Percentiles rank a stretch among this genome's conserved stretches.
These are phyloP conservation scores for Brachypodius melanocephalos DNA, from an alignment of 2,113 vertebrate species.

Conservation along the genomic window DNA sequence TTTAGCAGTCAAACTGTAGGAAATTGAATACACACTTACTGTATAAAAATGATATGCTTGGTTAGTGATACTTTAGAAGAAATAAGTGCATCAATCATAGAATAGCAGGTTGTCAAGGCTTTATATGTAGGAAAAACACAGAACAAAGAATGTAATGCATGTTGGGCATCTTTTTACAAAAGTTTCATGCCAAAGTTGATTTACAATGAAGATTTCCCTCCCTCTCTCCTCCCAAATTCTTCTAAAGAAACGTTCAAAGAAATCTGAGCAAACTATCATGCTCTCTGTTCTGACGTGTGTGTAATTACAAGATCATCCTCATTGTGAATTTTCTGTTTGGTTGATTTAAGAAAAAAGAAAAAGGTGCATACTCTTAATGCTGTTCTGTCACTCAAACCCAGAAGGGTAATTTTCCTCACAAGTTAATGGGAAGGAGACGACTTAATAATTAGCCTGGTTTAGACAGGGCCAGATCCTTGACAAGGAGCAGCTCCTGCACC, in stretches of 20 bases:
- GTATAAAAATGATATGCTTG: constrained; percentile 81
- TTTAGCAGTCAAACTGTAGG: constrained; percentile 79
- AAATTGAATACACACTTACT: constrained; percentile 81
- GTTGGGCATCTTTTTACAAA: constrained; percentile 63
- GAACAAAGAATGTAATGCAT: constrained; percentile 68
- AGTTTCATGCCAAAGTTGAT: constrained; percentile 58
- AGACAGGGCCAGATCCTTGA: neutral
- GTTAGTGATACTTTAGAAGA: constrained; percentile 80
- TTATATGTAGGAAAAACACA: constrained; percentile 71
- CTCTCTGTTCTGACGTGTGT: constrained; percentile 1
- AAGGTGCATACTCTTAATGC: neutral
- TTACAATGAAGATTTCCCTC: constrained; percentile 21
- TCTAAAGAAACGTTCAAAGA: neutral
- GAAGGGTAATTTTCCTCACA: constrained; percentile 15
- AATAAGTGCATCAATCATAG: constrained; percentile 81
- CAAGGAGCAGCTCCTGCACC: neutral
- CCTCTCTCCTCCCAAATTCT: neutral
- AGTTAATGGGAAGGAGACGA: neutral
- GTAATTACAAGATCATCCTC: constrained; percentile 55
- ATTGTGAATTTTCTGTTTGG: constrained; percentile 19
- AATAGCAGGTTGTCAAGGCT: constrained; percentile 73
- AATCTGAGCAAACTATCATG: neutral
- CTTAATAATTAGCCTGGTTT: neutral
- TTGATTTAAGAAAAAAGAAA: constrained; percentile 26
- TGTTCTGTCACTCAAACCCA: constrained; percentile 17